These are phyloP conservation scores for Acanthoscelides obtectus DNA, from an alignment of 2,888 invertebrate genomes.

Conservation along the genomic window DNA sequence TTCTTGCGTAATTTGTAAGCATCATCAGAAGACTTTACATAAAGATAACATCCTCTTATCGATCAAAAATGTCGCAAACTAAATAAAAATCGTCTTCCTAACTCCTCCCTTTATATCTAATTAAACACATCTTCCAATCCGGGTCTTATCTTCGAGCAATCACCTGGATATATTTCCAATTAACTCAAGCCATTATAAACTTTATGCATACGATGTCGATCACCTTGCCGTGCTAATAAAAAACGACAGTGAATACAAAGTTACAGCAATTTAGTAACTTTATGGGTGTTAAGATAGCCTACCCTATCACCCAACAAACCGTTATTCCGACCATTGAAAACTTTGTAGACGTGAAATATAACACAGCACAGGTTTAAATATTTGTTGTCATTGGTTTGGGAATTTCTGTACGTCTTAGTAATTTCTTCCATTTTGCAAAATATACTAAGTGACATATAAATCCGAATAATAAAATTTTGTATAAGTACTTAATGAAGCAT, in stretches of 20 bases:
- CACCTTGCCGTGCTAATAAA: not conserved
- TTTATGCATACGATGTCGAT: not conserved
- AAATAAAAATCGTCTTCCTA: not conserved
- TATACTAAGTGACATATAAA: no score
- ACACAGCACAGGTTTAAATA: no score
- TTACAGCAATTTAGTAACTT: not conserved
- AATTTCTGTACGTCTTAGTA: no score
- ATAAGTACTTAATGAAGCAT: no score
- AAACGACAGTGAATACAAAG: not conserved
- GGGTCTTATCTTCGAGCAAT: not conserved
- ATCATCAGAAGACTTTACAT: not conserved
- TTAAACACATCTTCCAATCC: not conserved
- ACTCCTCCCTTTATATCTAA: not conserved
- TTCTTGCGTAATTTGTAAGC: no score
- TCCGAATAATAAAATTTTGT: no score
- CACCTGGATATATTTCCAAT: not conserved
- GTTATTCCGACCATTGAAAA: not conserved
- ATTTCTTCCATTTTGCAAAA: no score
- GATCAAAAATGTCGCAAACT: not conserved
- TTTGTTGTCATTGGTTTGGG: no score
- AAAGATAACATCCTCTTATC: not conserved
- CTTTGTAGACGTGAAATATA: not conserved
- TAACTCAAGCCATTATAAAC: not conserved
- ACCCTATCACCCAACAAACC: not conserved
- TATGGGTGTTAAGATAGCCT: not conserved